Evolutionary conservation across 2,797 vertebrate genomes (phyloP).

Genomic region (Ibycter americanus): DNA sequence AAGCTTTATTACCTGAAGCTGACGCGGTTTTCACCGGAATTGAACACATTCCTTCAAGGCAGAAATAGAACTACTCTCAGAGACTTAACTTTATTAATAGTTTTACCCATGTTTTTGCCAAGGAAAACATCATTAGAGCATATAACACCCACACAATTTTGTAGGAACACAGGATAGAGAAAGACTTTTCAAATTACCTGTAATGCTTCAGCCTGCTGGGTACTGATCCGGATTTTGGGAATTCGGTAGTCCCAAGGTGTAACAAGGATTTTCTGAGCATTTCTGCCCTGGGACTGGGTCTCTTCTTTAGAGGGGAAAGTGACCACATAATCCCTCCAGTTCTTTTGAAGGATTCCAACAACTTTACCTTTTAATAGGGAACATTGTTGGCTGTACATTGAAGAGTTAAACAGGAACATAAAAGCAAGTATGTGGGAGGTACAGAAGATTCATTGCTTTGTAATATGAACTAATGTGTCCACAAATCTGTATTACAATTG

Average conservation of each 20-base stretch:
- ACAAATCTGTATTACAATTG: background rate
- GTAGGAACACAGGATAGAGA: background rate
- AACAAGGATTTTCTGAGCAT: slow-evolving; percentile 87
- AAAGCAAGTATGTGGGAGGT: background rate
- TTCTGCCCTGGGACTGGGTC: slow-evolving; percentile 85
- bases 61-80: background rate
- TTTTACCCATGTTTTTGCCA: background rate
- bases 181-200: slow-evolving; percentile 78
- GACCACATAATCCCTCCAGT: slow-evolving; percentile 96
- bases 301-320: slow-evolving; percentile 91
- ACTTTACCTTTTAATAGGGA: slow-evolving; percentile 82
- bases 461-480: background rate
- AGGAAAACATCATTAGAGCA: background rate
- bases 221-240: slow-evolving; percentile 95
- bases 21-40: background rate
- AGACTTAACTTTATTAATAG: background rate
- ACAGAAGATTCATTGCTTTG: background rate
- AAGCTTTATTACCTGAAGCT: background rate
- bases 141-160: accelerated
- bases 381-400: background rate
- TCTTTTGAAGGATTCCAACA: slow-evolving; percentile 92
- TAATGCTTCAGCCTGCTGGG: slow-evolving; percentile 89
- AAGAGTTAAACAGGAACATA: background rate
- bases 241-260: slow-evolving; percentile 93
- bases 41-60: background rate